These are phyloP conservation scores for Conus canariensis DNA, from an alignment of 2,888 invertebrate genomes.

Conservation along the genomic window DNA sequence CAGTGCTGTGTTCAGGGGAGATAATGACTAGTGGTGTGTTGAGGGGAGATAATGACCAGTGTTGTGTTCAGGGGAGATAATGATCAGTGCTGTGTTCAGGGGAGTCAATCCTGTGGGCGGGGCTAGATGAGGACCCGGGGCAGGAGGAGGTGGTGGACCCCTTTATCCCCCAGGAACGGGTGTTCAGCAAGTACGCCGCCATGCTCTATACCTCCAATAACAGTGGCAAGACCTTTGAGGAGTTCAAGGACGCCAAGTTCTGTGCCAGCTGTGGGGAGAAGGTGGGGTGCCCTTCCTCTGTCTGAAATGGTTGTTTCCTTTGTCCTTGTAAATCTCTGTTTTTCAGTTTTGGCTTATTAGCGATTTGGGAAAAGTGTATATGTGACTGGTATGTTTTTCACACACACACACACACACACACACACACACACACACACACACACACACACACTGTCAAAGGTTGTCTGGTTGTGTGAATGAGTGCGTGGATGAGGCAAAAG, in stretches of 20 bases:
- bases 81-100: constrained; percentile 31
- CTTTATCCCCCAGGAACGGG: constrained; percentile 75
- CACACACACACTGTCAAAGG: no score
- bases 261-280: constrained; percentile 77
- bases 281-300: constrained; percentile 54
- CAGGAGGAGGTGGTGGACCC: constrained; percentile 70
- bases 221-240: constrained; percentile 73
- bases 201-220: constrained; percentile 77
- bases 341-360: neutral
- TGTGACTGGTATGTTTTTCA: no score
- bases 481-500: no score
- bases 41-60: no score
- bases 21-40: no score
- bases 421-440: no score
- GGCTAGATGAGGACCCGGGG: constrained; percentile 66
- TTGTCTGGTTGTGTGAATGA: no score
- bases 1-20: no score
- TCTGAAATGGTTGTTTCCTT: neutral
- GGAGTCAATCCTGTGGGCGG: constrained; percentile 68
- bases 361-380: neutral
- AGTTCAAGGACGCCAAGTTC: constrained; percentile 75
- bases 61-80: no score
- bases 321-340: no score
- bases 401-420: no score
- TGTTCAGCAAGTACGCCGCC: constrained; percentile 77